Conservation (phyloP, 2,797 vertebrate species). For the Eutrigla gurnardus region DNA sequence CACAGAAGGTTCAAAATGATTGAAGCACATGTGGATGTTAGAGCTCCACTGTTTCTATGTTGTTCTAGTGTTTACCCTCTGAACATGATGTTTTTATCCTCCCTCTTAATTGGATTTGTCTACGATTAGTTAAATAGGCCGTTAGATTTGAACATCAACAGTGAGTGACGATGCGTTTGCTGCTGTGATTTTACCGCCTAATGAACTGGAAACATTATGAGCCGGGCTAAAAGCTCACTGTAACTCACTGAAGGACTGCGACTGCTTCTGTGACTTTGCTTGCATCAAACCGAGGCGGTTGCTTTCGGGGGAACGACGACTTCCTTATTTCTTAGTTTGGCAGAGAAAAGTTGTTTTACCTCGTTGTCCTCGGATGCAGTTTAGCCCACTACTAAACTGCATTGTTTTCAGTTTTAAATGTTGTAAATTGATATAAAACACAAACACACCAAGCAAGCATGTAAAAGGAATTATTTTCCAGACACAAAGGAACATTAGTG, state of each 20-base stretch:
- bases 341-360: neutral
- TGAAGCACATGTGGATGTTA: neutral
- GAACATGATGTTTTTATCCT: neutral
- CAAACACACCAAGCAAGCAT: no score
- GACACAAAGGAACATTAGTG: no score
- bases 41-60: neutral
- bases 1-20: neutral
- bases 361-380: neutral
- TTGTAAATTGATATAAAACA: no score
- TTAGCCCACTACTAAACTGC: no score
- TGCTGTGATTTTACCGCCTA: conserved; percentile 14
- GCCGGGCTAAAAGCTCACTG: neutral
- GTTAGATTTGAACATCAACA: neutral
- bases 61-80: neutral
- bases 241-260: neutral
- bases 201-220: conserved; percentile 30
- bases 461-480: no score
- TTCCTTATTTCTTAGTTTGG: neutral
- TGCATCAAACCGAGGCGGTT: neutral
- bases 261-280: neutral
- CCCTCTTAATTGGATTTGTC: conserved; percentile 18
- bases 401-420: no score
- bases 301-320: neutral
- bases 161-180: neutral
- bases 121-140: neutral